Evolutionary conservation across 2,113 vertebrate genomes (phyloP), one percentile per base, ranked within the genome.

Genomic region (Mobula hypostoma): DNA sequence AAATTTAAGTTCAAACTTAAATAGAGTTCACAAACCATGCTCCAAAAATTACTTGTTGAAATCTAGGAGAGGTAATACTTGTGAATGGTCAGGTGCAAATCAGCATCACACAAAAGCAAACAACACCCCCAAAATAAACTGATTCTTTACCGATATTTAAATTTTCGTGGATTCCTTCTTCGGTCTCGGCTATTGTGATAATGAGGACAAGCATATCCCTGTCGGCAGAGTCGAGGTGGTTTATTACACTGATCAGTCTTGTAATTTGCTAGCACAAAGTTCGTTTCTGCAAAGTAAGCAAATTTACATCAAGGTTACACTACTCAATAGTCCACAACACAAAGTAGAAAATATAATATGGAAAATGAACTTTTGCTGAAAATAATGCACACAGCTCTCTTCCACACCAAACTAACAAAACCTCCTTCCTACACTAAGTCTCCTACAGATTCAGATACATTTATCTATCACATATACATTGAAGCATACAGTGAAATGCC

Each of bases 231-330:
- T 95, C 98, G 97, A 0, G 98, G 98, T 1, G 98, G 98, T 95
- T 98, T 98, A 78, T 97, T 98, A 95, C 98, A 99, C 95, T 98
- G 98, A 94, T 98, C 98, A 0, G 98, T 99, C 97, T 99, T 99
- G 95, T 99, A 99, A 96, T 98, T 98, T 94, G 97, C 97, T 96
- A 99, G 96, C 95, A 99, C 98, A 95, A 98, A 99, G 95, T 97
- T 98, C 94, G 97, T 97, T 94, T 99, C 98, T 99, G 97, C 8
- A 95, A 96, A 79, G 76, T 15, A 76, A 78, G 88, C 80, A 58
- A 14, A 19, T 36, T 80, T 80, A 92, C 63, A 48, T 77, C 77
- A 80, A 63, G 36, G 12, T 21, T 29, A 9, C 27, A 12, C 8
- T 21, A 21, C 58, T 58, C 0, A 8, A 68, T 48, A 90, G 9